Evolutionary conservation across 2,797 vertebrate species (phyloP), one percentile per base, ranked within the genome.

Genomic region (Mus caroli): DNA sequence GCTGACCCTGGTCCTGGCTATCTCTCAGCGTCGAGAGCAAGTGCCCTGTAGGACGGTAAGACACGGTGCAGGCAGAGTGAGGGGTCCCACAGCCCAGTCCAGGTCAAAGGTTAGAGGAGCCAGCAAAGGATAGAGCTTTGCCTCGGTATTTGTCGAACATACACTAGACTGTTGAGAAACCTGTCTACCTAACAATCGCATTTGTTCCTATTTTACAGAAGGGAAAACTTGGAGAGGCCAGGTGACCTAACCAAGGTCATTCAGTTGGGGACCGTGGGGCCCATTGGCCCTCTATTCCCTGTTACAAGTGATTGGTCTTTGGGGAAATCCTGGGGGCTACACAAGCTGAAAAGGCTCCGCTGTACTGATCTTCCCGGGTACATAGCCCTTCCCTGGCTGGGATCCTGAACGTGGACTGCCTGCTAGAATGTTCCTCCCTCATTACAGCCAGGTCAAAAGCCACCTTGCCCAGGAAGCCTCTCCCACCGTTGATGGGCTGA

Each of bases 21-120:
- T 98, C 84, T 96, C 98, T 67, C 98, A 96, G 56, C 98, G 96
- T 37, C 56, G 28, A 9, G 98, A 98, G 64, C 96, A 96, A 71
- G 76, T 96, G 5, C 88, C 98, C 46, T 99, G 99, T 98, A 98
- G 98, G 95, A 98, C 98, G 98, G 99, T 99, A 98, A 99, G 99
- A 85, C 5, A 73, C 85, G 50, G 40, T 71, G 56, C 46, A 17
- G 56, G 60, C 34, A 79, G 90, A 71, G 22, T 19, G 20, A 52
- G 14, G 2, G 54, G n/a, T 28, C 14, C 82, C 87, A 10, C 31
- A 17, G 20, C 28, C 58, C 64, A 60, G 31, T 28, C 34, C 69
- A 78, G 69, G 50, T 69, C 76, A 37, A 73, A 93, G 71, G 34
- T 88, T 67, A 86, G 86, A 67, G 26, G 67, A 26, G n/a, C 82